These are phyloP conservation scores for Halcyon senegalensis DNA, from an alignment of 2,113 vertebrate species.

Conservation along the genomic window DNA sequence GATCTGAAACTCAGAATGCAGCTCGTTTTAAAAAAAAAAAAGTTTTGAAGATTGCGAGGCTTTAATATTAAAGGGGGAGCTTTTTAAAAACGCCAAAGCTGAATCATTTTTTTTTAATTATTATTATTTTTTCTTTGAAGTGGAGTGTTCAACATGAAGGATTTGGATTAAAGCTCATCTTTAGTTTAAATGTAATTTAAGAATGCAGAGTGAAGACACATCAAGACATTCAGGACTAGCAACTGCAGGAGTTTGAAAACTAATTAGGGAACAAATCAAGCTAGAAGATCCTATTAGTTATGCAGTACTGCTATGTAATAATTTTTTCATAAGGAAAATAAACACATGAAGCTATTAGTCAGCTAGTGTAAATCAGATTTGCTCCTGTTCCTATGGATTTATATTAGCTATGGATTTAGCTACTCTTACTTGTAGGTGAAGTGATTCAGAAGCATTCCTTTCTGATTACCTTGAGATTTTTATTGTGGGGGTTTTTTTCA, in stretches of 20 bases:
- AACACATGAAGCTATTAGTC: background rate
- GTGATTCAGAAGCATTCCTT: background rate
- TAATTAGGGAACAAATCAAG: conserved; percentile 40
- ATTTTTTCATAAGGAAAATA: background rate
- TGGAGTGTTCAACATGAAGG: background rate
- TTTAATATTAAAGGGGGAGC: background rate
- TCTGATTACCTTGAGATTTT: background rate
- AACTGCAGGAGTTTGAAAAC: background rate
- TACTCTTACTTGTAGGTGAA: background rate
- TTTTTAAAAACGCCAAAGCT: background rate
- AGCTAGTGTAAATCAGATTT: background rate
- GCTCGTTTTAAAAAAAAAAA: background rate
- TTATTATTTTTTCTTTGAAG: background rate
- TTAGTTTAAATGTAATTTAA: background rate
- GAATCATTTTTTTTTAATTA: background rate
- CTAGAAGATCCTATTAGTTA: background rate
- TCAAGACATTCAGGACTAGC: background rate
- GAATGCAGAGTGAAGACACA: background rate
- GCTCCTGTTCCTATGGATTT: background rate
- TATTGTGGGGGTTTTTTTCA: background rate
- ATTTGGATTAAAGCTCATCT: conserved; percentile 19
- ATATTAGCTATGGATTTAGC: background rate
- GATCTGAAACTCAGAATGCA: background rate
- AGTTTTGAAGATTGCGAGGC: background rate
- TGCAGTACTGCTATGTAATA: background rate